phyloP scores from a whole-genome alignment of 37 sponge, comb jelly and placozoan species.

The Aphrocallistes beatrix region DNA sequence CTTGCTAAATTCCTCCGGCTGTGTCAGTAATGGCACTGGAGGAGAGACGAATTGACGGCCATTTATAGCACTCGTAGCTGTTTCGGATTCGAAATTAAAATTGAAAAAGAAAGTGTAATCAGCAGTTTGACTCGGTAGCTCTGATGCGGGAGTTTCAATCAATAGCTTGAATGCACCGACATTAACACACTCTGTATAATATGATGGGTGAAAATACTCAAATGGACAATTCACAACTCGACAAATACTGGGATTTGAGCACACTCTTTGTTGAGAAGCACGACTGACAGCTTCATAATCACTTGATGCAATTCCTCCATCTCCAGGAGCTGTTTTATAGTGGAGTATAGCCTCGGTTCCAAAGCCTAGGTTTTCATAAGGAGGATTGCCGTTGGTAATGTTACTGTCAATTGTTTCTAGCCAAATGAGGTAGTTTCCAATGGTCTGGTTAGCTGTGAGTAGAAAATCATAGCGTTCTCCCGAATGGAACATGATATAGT shows the following conservation, averaged over 20 bases:
- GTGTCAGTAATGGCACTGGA: constrained; percentile 16
- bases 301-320: neutral
- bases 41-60: constrained; percentile 31
- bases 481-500: constrained; percentile 48
- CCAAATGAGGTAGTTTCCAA: constrained; percentile 38
- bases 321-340: constrained; percentile 10
- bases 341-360: constrained; percentile 49
- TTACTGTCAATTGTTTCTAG: constrained; percentile 53
- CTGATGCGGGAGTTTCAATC: neutral
- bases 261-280: neutral
- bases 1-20: neutral
- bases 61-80: constrained; percentile 20
- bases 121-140: neutral
- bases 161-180: neutral
- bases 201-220: neutral
- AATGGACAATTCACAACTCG: neutral
- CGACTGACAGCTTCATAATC: constrained; percentile 19
- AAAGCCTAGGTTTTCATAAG: constrained; percentile 22
- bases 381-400: neutral
- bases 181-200: neutral
- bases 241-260: neutral
- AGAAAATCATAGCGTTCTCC: constrained; percentile 75
- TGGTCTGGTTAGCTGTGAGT: constrained; percentile 29
- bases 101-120: neutral
- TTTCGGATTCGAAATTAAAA: neutral